A percentile compares a stretch with the other conserved stretches of the same genome.
phyloP scores from a whole-genome alignment of 2,797 vertebrate species.

The Margarornis squamiger region DNA sequence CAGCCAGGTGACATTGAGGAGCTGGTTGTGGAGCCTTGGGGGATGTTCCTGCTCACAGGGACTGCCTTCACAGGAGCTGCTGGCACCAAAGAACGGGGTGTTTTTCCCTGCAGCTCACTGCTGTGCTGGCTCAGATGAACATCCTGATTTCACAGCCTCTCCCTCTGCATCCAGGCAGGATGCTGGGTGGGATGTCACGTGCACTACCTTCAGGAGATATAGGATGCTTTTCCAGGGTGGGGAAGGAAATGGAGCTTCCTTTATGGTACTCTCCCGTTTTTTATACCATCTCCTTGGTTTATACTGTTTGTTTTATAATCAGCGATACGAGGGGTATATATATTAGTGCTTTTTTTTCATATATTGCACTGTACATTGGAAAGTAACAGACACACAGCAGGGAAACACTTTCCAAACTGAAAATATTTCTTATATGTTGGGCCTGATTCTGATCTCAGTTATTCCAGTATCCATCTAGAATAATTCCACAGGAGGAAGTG shows the following conservation, averaged over 20 bases:
- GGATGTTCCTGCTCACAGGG: background rate
- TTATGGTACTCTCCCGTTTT: conserved; percentile 2
- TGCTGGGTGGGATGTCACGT: background rate
- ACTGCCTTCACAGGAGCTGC: conserved; percentile 2
- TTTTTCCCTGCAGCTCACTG: background rate
- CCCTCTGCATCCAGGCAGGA: background rate
- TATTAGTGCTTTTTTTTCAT: conserved; percentile 16
- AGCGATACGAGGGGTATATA: background rate
- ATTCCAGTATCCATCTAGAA: background rate
- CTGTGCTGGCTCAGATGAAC: background rate
- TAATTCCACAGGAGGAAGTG: background rate
- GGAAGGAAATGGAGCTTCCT: conserved; percentile 28
- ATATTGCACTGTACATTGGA: conserved; percentile 19
- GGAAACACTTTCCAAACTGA: background rate
- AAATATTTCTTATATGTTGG: background rate
- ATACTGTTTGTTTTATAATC: conserved; percentile 51
- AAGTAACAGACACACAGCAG: background rate
- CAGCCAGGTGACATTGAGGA: background rate
- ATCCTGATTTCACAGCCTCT: background rate
- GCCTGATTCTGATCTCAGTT: conserved; percentile 3
- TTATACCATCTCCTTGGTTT: conserved; percentile 48
- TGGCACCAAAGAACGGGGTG: background rate
- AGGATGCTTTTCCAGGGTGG: background rate
- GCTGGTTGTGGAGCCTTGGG: background rate
- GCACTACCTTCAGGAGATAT: background rate